phyloP scores from a whole-genome alignment of 1,140 invertebrate genomes.

The Leptinotarsa undecemlineata region DNA sequence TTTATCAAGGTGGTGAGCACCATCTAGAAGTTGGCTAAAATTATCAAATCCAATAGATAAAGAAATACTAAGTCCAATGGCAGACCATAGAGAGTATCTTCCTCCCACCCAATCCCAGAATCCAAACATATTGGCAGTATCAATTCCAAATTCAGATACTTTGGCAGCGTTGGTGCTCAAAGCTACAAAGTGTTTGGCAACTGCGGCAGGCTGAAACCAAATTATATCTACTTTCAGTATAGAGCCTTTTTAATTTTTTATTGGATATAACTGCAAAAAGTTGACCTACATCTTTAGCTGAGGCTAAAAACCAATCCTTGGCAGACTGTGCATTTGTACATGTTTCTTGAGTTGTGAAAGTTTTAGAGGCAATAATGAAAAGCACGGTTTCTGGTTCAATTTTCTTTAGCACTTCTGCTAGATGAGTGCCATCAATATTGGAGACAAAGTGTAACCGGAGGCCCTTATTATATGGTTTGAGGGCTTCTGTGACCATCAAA shows the following conservation, averaged over 20 bases:
- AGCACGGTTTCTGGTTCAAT: slow-evolving; percentile 91
- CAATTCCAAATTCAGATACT: slow-evolving; percentile 96
- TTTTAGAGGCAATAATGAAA: slow-evolving; percentile 99
- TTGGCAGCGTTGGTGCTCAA: slow-evolving; percentile 93
- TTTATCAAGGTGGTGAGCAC: slow-evolving; percentile 92
- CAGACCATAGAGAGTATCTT: slow-evolving; percentile 97
- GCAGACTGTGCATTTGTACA: slow-evolving; percentile 98
- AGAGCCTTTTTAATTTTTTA: background rate
- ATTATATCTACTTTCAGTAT: background rate
- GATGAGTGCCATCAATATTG: slow-evolving; percentile 98
- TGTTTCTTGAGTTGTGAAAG: slow-evolving; percentile 99
- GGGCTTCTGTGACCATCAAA: slow-evolving; percentile 97
- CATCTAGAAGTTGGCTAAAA: slow-evolving; percentile 89
- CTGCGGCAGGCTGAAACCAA: slow-evolving; percentile 70
- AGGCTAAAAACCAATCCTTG: slow-evolving; percentile 90
- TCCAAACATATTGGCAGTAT: slow-evolving; percentile 97
- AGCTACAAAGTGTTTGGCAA: slow-evolving; percentile 98
- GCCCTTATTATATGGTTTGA: slow-evolving; percentile 88
- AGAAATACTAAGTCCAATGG: slow-evolving; percentile 96
- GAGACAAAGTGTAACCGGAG: slow-evolving; percentile 96
- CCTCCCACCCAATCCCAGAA: slow-evolving; percentile 99
- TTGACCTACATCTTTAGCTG: slow-evolving; percentile 80
- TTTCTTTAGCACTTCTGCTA: slow-evolving; percentile 91
- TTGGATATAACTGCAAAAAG: no score
- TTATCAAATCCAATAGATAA: slow-evolving; percentile 94